phyloP scores from a whole-genome alignment of 2,888 invertebrate species.

The Campoplex capitator region DNA sequence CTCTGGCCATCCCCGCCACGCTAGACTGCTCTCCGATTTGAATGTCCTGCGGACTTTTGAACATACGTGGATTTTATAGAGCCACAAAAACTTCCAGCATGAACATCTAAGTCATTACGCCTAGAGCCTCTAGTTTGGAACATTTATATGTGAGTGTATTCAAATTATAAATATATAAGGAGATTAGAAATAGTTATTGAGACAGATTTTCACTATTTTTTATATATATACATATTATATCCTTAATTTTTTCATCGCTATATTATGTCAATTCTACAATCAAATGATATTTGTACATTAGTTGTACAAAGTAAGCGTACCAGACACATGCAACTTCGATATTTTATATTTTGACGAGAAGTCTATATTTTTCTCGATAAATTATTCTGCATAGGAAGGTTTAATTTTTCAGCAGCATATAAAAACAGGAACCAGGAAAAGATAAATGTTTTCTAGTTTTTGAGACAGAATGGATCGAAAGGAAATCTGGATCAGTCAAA shows the following conservation, averaged over 20 bases:
- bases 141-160: neutral
- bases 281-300: no score
- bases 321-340: no score
- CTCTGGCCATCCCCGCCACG: constrained; percentile 23
- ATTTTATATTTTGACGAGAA: no score
- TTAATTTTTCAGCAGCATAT: no score
- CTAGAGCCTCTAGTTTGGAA: neutral
- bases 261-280: neutral
- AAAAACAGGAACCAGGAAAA: no score
- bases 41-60: constrained; percentile 53
- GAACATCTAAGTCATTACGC: constrained; percentile 8
- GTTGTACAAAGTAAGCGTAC: no score
- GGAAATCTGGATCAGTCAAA: no score
- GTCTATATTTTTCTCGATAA: no score
- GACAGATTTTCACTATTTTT: neutral
- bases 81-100: constrained; percentile 37
- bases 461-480: no score
- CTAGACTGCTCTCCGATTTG: constrained; percentile 55
- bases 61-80: constrained; percentile 16
- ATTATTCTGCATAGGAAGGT: no score
- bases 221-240: no score
- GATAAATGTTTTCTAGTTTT: no score
- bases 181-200: neutral
- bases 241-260: neutral
- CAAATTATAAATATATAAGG: neutral